Percentiles rank a stretch among this genome's conserved stretches.
These are phyloP conservation scores for Beaufortia kweichowensis DNA, from an alignment of 2,113 vertebrate species.

Conservation along the genomic window DNA sequence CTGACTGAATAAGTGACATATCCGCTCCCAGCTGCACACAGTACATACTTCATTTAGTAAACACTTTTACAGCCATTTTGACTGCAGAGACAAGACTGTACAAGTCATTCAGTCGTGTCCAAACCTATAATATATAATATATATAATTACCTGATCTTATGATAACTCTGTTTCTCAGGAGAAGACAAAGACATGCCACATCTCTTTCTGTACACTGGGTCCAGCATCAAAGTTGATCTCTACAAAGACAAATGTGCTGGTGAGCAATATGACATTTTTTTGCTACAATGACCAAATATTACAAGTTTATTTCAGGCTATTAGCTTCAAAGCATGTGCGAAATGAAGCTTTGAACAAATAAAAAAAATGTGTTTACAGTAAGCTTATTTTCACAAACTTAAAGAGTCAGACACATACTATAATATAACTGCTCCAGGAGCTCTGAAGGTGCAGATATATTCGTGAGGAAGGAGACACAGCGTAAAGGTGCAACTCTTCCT, in stretches of 20 bases:
- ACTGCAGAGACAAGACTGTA: background rate
- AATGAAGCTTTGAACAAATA: too few species aligned
- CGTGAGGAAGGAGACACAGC: conserved; percentile 64
- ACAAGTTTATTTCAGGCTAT: background rate
- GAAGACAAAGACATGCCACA: conserved; percentile 41
- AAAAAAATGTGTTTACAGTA: too few species aligned
- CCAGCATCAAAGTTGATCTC: conserved; percentile 71
- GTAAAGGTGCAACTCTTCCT: conserved; percentile 73
- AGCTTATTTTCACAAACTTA: too few species aligned
- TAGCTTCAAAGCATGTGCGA: too few species aligned
- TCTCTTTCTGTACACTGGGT: conserved; percentile 64
- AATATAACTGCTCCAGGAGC: conserved; percentile 72
- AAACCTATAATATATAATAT: too few species aligned
- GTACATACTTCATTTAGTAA: background rate
- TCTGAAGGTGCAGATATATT: conserved; percentile 72
- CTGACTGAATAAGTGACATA: conserved; percentile 67
- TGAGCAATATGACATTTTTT: background rate
- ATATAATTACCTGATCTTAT: conserved; percentile 67
- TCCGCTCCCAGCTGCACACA: conserved; percentile 67
- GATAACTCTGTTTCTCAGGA: conserved; percentile 37
- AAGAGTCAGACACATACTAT: conserved; percentile 62
- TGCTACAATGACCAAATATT: background rate
- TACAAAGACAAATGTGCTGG: conserved; percentile 41
- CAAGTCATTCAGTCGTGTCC: too few species aligned
- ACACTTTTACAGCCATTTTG: background rate